phyloP scores from a whole-genome alignment of 2,888 invertebrate species.

The Hedychridium roseum region DNA sequence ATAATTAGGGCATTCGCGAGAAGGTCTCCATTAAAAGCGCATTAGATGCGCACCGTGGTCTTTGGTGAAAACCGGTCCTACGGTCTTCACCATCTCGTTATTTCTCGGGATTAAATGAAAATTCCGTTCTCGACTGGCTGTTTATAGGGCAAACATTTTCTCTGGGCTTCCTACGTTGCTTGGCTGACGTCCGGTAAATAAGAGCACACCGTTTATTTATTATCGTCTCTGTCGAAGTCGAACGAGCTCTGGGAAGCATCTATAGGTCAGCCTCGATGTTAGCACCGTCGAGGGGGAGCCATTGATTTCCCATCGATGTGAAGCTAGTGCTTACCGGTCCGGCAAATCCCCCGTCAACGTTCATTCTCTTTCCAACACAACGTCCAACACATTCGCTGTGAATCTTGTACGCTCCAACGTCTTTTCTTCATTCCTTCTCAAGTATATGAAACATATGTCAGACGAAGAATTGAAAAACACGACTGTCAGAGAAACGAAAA shows the following conservation, averaged over 20 bases:
- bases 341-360: too few relatives aligned
- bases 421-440: conserved; percentile 10
- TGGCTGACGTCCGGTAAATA: too few relatives aligned
- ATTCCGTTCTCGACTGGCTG: conserved; percentile 25
- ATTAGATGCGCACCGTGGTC: conserved; percentile 23
- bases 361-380: too few relatives aligned
- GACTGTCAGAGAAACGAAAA: too few relatives aligned
- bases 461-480: too few relatives aligned
- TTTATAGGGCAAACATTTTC: conserved; percentile 21
- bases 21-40: conserved; percentile 31
- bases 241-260: conserved; percentile 13
- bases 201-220: conserved; percentile 17
- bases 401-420: conserved; percentile 17
- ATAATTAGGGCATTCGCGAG: conserved; percentile 39
- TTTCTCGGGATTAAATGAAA: conserved; percentile 34
- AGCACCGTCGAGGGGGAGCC: conserved; percentile 12
- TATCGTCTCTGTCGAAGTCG: conserved; percentile 11
- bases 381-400: conserved; percentile 14
- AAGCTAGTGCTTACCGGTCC: too few relatives aligned
- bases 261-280: conserved; percentile 17
- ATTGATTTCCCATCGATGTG: conserved; percentile 22
- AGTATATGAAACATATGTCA: too few relatives aligned
- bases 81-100: conserved; percentile 21
- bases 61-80: conserved; percentile 29
- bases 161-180: neutral